These are phyloP conservation scores for Saturnia pavonia DNA, from an alignment of 2,888 invertebrate genomes.

Conservation along the genomic window DNA sequence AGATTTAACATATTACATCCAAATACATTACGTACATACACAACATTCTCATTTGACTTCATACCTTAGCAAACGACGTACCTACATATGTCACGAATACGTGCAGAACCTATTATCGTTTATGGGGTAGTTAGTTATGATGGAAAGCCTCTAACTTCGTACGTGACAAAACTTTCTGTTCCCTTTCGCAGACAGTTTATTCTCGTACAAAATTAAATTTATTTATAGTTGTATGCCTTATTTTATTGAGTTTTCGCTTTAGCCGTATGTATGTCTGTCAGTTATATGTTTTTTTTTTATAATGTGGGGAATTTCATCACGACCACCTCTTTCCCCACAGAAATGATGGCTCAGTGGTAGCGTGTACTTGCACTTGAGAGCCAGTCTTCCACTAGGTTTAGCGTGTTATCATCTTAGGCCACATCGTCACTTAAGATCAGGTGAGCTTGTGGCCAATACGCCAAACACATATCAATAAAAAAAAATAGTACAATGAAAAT, in stretches of 20 bases:
- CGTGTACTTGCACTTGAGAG: too few species aligned
- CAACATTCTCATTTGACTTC: background rate
- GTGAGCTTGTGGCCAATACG: too few species aligned
- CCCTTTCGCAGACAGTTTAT: background rate
- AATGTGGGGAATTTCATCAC: too few species aligned
- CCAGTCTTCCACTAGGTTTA: too few species aligned
- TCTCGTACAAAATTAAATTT: background rate
- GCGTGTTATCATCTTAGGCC: too few species aligned
- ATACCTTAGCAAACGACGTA: background rate
- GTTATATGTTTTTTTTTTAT: background rate
- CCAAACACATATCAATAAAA: too few species aligned
- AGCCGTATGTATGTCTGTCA: background rate
- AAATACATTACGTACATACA: background rate
- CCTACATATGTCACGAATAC: background rate
- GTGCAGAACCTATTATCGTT: slow-evolving; percentile 29
- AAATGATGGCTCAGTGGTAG: too few species aligned
- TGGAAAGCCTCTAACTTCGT: slow-evolving; percentile 27
- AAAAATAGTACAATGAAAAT: too few species aligned
- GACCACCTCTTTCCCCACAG: too few species aligned
- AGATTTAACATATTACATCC: background rate
- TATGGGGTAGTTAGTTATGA: slow-evolving; percentile 35
- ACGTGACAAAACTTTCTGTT: slow-evolving; percentile 34
- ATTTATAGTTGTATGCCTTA: background rate
- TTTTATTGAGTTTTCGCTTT: background rate
- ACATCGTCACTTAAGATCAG: too few species aligned